phyloP scores from a whole-genome alignment of 2,888 invertebrate genomes.

The Hydrotaea diabolus region DNA sequence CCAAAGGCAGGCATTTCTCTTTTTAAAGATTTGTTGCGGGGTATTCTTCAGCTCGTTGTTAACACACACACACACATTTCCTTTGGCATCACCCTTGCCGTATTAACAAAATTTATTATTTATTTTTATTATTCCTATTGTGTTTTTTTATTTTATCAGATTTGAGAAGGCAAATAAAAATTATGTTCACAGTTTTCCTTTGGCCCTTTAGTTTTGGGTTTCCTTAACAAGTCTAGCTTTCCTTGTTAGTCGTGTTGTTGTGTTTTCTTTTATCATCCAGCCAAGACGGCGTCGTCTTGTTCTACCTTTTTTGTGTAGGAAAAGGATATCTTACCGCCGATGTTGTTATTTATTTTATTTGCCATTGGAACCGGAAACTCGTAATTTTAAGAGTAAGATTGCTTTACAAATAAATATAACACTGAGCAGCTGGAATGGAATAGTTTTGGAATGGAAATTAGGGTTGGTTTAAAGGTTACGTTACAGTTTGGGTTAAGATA shows the following conservation, averaged over 20 bases:
- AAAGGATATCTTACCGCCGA: neutral
- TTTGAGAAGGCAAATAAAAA: neutral
- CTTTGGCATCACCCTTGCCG: neutral
- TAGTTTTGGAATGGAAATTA: too few relatives aligned
- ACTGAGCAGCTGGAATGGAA: too few relatives aligned
- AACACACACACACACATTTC: neutral
- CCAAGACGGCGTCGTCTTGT: constrained; percentile 54
- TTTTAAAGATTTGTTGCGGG: neutral
- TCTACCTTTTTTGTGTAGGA: neutral
- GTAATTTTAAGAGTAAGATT: constrained; percentile 17
- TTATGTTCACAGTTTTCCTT: neutral
- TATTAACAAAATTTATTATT: constrained; percentile 4
- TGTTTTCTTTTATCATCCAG: constrained; percentile 32
- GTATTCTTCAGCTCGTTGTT: neutral
- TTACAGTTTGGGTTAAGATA: too few relatives aligned
- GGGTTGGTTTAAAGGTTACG: too few relatives aligned
- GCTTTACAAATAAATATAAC: too few relatives aligned
- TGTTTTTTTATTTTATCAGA: too few relatives aligned
- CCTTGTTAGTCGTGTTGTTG: constrained; percentile 42
- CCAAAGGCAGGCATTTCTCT: neutral
- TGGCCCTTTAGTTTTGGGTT: neutral
- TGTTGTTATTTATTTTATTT: constrained; percentile 52
- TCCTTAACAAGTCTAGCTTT: constrained; percentile 43
- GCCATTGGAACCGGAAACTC: constrained; percentile 39
- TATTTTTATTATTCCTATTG: neutral